phyloP scores from a whole-genome alignment of 2,113 vertebrate species.

The Raja brachyura region DNA sequence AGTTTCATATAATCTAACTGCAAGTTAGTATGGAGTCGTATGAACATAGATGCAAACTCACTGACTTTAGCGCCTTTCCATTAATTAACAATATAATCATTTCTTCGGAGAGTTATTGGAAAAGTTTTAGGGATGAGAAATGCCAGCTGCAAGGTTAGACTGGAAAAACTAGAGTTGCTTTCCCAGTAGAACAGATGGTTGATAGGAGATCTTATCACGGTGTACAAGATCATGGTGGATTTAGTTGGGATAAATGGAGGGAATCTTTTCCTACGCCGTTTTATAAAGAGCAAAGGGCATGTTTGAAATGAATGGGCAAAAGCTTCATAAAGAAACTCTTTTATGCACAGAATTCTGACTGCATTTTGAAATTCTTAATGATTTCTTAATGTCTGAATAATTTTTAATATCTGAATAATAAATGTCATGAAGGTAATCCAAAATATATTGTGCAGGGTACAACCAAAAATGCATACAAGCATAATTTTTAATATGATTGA shows the following conservation, averaged over 20 bases:
- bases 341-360: neutral
- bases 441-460: neutral
- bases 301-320: too few relatives aligned
- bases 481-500: neutral
- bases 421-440: neutral
- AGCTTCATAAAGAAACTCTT: too few relatives aligned
- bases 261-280: too few relatives aligned
- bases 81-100: neutral
- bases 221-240: too few relatives aligned
- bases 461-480: neutral
- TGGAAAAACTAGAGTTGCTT: too few relatives aligned
- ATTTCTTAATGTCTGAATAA: neutral
- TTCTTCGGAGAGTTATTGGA: neutral
- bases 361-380: neutral
- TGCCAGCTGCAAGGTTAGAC: too few relatives aligned
- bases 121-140: too few relatives aligned
- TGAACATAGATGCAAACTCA: neutral
- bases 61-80: neutral
- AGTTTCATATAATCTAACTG: neutral
- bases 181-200: too few relatives aligned
- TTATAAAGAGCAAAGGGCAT: too few relatives aligned
- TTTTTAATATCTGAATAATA: neutral
- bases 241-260: too few relatives aligned
- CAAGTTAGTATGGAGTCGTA: neutral
- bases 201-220: too few relatives aligned